A percentile compares a stretch with the other conserved stretches of the same genome.
These are phyloP conservation scores for Falco rusticolus DNA, from an alignment of 2,797 vertebrate genomes.

Conservation along the genomic window DNA sequence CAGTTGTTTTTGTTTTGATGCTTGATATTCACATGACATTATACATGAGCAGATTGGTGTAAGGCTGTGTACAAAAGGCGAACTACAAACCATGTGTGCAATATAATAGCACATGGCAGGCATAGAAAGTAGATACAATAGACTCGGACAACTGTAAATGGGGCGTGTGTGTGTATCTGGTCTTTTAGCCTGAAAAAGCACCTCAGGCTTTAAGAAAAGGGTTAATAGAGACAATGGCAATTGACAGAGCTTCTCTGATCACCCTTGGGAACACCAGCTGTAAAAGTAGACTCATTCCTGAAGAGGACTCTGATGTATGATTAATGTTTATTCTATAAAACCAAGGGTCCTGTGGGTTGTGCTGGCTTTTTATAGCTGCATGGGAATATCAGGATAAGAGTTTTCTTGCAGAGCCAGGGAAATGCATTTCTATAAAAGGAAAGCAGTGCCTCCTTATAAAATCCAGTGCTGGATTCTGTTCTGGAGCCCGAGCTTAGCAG, in stretches of 20 bases:
- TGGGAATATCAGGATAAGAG: slow-evolving; percentile 74
- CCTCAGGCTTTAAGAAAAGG: not conserved
- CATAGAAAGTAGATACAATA: not conserved
- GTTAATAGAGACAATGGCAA: slow-evolving; percentile 28
- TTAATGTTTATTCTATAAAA: slow-evolving; percentile 68
- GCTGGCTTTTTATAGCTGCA: slow-evolving; percentile 80
- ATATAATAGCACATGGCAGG: not conserved
- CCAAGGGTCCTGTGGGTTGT: slow-evolving; percentile 65
- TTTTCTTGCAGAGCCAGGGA: slow-evolving; percentile 59
- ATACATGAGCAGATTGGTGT: slow-evolving; percentile 8
- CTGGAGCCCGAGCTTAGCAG: slow-evolving; percentile 61
- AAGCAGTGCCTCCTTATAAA: slow-evolving; percentile 50
- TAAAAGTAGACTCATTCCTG: slow-evolving; percentile 48
- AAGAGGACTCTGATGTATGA: slow-evolving; percentile 62
- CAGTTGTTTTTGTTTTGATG: slow-evolving; percentile 39
- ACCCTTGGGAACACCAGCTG: not conserved
- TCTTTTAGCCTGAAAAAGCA: slow-evolving; percentile 6
- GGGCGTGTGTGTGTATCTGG: not conserved
- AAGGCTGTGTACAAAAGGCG: not conserved
- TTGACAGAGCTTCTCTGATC: slow-evolving; percentile 4
- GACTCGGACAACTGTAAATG: not conserved
- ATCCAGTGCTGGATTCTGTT: slow-evolving; percentile 57
- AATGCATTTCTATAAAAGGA: slow-evolving; percentile 78
- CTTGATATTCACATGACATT: slow-evolving; percentile 14
- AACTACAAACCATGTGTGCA: not conserved